Evolutionary conservation across 2,797 vertebrate species (phyloP), one percentile per base, ranked within the genome.

Genomic region (Chaetodon trifasciatus): DNA sequence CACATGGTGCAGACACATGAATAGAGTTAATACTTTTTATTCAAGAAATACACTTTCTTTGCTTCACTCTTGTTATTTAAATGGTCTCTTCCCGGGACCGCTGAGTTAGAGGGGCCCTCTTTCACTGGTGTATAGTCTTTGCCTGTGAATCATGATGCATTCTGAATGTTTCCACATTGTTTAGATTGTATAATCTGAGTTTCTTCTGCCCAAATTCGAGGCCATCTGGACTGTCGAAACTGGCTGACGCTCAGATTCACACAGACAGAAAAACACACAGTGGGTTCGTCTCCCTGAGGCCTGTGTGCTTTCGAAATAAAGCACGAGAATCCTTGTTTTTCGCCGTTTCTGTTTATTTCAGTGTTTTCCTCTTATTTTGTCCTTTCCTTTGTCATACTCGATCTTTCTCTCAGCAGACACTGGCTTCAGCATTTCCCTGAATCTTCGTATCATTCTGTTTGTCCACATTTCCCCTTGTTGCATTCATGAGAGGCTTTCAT

Each of bases 161-260:
- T 74, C 61, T 39, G 12, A 21, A 70, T 75, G 17, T 65, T 70
- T 82, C 28, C 55, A 68, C 60, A 63, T 68, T 52, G 55, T 76
- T 77, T 79, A 49, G 4, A 53, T 40, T 71, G n/a, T 67, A 8
- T 68, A 70, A 71, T 80, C 39, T 28, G 63, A 70, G 63, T 70
- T 60, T 72, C 32, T 49, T 53, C 53, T 28, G 23, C 28, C 16
- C n/a, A 68, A 52, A 72, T 75, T 60, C 2, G 2, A 35, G 42
- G 49, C 70, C 80, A 81, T 81, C 74, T 85, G 73, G 52, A 55
- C 35, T 55, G 37, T 70, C 67, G 42, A 69, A 78, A 64, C 32
- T 9, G 35, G 42, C 53, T 64, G 53, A 61, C 13, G 46, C 78
- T 44, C 64, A 44, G 17, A 75, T 70, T 68, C 28, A 42, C 69